These are phyloP conservation scores for Cheumatopsyche charites DNA, from an alignment of 1,140 invertebrate genomes.

Conservation along the genomic window DNA sequence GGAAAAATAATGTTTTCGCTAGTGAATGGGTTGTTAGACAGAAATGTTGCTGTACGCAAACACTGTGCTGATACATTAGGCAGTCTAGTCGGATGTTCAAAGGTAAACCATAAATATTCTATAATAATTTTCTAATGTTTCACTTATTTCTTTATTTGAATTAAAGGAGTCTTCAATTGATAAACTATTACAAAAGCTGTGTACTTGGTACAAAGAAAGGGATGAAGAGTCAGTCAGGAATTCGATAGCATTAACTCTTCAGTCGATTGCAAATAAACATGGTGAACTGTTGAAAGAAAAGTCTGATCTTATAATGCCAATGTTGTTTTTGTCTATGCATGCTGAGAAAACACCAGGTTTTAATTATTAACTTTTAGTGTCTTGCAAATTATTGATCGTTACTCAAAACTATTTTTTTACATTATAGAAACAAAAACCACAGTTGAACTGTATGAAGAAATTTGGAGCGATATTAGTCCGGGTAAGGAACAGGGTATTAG, in stretches of 20 bases:
- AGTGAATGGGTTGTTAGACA: slow-evolving; percentile 80
- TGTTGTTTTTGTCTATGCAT: slow-evolving; percentile 91
- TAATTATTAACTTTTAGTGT: not conserved
- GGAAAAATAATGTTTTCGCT: slow-evolving; percentile 82
- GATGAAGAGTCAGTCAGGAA: slow-evolving; percentile 73
- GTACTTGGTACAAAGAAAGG: slow-evolving; percentile 74
- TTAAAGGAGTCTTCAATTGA: slow-evolving; percentile 76
- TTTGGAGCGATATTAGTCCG: slow-evolving; percentile 88
- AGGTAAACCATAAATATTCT: slow-evolving; percentile 55
- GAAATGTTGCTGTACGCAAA: slow-evolving; percentile 82
- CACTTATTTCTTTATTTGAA: not conserved
- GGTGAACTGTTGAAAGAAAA: slow-evolving; percentile 83
- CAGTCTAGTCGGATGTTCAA: slow-evolving; percentile 84
- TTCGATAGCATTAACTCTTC: slow-evolving; percentile 78
- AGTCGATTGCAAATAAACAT: slow-evolving; percentile 82
- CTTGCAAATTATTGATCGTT: not conserved
- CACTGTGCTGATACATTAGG: slow-evolving; percentile 83
- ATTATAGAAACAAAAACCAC: slow-evolving; percentile 64
- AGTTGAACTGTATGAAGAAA: slow-evolving; percentile 81
- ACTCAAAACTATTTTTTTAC: not conserved
- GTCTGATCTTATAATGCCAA: slow-evolving; percentile 76
- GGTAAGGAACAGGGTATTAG: slow-evolving; percentile 82
- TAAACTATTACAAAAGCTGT: slow-evolving; percentile 82
- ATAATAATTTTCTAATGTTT: not conserved
- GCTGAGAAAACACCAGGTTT: slow-evolving; percentile 70